Percentiles rank a stretch among this genome's conserved stretches.
phyloP scores from a whole-genome alignment of 2,888 invertebrate genomes.

The Gymnosoma rotundatum region DNA sequence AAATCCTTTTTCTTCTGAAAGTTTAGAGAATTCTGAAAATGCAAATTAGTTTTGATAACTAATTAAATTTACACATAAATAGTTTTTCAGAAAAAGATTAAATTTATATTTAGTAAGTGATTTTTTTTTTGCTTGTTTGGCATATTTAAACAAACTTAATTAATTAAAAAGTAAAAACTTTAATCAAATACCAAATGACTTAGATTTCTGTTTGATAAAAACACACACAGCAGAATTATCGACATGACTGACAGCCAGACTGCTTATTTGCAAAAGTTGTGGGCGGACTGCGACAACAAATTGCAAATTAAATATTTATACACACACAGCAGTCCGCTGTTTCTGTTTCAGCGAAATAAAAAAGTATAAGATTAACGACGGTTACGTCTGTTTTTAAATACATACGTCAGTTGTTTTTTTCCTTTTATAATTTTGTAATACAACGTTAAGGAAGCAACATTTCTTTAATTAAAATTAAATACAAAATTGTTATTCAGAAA shows the following conservation, averaged over 20 bases:
- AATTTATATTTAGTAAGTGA: too few species aligned
- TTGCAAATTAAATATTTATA: conserved; percentile 39
- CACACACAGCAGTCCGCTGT: conserved; percentile 9
- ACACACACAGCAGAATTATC: conserved; percentile 11
- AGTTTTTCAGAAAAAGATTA: too few species aligned
- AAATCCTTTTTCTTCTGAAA: too few species aligned
- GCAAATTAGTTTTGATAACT: too few species aligned
- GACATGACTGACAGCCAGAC: conserved; percentile 24
- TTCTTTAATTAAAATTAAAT: conserved; percentile 16
- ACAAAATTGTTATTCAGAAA: conserved; percentile 36
- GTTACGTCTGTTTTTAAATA: conserved; percentile 35
- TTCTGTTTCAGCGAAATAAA: not conserved
- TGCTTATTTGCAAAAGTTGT: conserved; percentile 48
- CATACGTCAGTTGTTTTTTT: too few species aligned
- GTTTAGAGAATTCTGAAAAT: too few species aligned
- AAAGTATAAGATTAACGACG: conserved; percentile 54
- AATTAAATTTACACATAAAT: too few species aligned
- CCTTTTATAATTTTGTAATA: too few species aligned
- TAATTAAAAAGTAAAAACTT: conserved; percentile 37
- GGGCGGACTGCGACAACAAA: conserved; percentile 60
- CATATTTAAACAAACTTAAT: conserved; percentile 42
- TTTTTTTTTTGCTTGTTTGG: not conserved
- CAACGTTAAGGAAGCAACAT: conserved; percentile 39
- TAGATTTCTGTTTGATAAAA: conserved; percentile 18
- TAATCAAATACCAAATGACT: conserved; percentile 30